Evolutionary conservation across 2,797 vertebrate species (phyloP), one percentile per base, ranked within the genome.

Genomic region (Rachycentron canadum): DNA sequence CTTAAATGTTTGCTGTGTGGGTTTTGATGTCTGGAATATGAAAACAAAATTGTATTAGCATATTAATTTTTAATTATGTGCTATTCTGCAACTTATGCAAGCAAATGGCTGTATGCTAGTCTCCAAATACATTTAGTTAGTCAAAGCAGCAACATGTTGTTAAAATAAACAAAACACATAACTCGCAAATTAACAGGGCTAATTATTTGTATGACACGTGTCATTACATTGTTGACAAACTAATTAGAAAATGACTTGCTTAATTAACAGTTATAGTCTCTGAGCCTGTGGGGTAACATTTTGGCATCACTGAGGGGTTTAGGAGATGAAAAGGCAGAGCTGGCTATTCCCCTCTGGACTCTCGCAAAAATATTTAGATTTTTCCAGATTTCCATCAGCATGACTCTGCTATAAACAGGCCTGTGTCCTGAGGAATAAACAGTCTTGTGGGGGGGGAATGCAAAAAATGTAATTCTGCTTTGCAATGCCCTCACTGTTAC

Each of bases 361-460:
- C 14, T 7, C n/a, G 7, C 2, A 57, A 36, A 75, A 36, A 72
- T 41, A 64, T 73, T 43, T 63, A 16, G 26, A 21, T 2, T 62
- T 75, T 58, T 60, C 19, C 73, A 77, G 67, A 72, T 85, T 76
- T 70, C 45, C 52, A 68, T 85, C 78, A 68, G 64, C 55, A 26
- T 56, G 63, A 69, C 45, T 75, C 50, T 13, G 50, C 34, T 77
- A 43, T 81, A 82, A 82, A 83, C 77, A 84, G 56, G 26, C 53
- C 38, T 5, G 21, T 55, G 60, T 83, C 61, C 68, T 45, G 47
- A 73, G 76, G 76, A 81, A 79, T 66, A 81, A 86, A 79, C 80
- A 30, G 23, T 49, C 69, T 41, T 5, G 8, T 12, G 11, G 3
- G 13, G 7, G 2, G 0, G 6, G 56, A 52, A 19, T 5, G 0